Conservation (phyloP, 2,113 vertebrate species). For the Stegostoma tigrinum region DNA sequence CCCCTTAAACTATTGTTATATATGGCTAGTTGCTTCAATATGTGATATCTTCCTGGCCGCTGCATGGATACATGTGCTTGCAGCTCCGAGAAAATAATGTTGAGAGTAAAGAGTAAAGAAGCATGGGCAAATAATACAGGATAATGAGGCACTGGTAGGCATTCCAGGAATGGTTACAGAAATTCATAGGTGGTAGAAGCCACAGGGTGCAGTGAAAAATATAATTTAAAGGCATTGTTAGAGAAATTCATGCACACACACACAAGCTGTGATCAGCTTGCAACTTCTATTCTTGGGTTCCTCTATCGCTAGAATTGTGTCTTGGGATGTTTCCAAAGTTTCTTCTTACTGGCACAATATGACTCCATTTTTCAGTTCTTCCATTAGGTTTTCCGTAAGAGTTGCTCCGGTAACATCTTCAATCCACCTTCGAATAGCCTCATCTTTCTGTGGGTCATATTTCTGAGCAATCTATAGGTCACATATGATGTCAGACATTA, state of each 20-base stretch:
- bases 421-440: conserved; percentile 81
- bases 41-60: not conserved
- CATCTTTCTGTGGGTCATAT: conserved; percentile 78
- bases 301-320: not conserved
- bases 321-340: not conserved
- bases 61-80: not conserved
- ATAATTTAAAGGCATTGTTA: not conserved
- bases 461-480: conserved; percentile 76
- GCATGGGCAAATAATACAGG: not conserved
- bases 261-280: not conserved
- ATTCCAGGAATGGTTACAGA: not conserved
- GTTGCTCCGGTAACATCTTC: conserved; percentile 67
- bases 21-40: not conserved
- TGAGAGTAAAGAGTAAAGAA: not conserved
- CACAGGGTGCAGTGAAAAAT: not conserved
- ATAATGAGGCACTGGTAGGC: not conserved
- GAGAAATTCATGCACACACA: not conserved
- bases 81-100: not conserved
- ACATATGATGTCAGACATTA: not conserved
- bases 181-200: not conserved
- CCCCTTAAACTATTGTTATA: not conserved
- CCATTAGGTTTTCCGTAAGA: conserved; percentile 82
- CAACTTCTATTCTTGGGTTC: not conserved
- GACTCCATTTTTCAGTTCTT: conserved; percentile 80
- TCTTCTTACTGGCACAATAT: conserved; percentile 81